phyloP scores from a whole-genome alignment of 2,113 vertebrate species.

The Chaetodon auriga region DNA sequence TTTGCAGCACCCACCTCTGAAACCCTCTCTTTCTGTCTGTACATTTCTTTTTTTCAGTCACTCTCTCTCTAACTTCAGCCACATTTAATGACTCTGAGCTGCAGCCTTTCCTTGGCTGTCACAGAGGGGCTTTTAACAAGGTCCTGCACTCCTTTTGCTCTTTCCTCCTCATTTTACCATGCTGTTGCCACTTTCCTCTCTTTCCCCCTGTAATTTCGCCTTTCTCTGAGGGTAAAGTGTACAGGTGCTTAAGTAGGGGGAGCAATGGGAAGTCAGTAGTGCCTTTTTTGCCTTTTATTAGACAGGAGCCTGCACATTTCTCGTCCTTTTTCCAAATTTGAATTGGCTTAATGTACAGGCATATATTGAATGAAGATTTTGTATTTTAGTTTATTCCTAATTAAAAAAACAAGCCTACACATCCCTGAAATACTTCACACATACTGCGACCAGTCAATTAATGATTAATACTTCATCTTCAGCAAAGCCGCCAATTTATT shows the following conservation, averaged over 20 bases:
- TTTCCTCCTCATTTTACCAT: conserved; percentile 63
- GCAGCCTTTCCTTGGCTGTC: conserved; percentile 65
- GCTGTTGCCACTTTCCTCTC: conserved; percentile 40
- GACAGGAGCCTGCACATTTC: conserved; percentile 41
- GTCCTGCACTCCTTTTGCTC: conserved; percentile 63
- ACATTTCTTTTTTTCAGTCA: conserved; percentile 14
- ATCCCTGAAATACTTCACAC: neutral
- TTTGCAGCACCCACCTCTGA: neutral
- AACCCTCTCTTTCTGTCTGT: conserved; percentile 18
- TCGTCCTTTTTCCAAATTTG: neutral
- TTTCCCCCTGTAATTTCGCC: conserved; percentile 39
- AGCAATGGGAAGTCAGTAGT: conserved; percentile 18
- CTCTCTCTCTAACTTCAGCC: conserved; percentile 52
- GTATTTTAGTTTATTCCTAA: neutral
- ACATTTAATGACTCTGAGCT: conserved; percentile 73
- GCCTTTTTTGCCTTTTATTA: conserved; percentile 36
- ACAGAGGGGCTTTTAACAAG: conserved; percentile 78
- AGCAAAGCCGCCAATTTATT: neutral
- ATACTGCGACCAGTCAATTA: too few relatives aligned
- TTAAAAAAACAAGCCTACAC: neutral
- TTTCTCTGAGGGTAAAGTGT: conserved; percentile 55
- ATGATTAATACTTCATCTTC: neutral
- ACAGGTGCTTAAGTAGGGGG: conserved; percentile 25
- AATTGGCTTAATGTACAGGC: neutral
- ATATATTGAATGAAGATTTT: conserved; percentile 11